A percentile compares a stretch with the other conserved stretches of the same genome.
Evolutionary conservation across 2,888 invertebrate species (phyloP).

Genomic region (Creontiades dilutus): DNA sequence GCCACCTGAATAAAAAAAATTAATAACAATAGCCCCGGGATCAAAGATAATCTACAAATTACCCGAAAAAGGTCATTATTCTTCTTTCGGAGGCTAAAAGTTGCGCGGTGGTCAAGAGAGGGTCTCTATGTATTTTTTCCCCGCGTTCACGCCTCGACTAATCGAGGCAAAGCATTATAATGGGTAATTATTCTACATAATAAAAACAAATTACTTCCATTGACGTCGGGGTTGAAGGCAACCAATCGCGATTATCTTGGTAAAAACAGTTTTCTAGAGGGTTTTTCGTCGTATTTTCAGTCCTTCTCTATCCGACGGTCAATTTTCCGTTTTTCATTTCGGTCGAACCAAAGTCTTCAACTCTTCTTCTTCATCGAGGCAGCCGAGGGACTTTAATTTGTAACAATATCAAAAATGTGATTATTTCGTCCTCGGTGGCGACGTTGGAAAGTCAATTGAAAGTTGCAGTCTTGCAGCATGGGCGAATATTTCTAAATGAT

Average conservation of each 20-base stretch:
- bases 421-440: too few relatives aligned
- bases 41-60: slow-evolving; percentile 56
- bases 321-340: slow-evolving; percentile 8
- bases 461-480: too few relatives aligned
- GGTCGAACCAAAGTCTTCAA: background rate
- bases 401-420: too few relatives aligned
- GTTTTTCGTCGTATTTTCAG: slow-evolving; percentile 13
- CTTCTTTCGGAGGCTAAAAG: slow-evolving; percentile 52
- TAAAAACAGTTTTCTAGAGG: slow-evolving; percentile 37
- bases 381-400: background rate
- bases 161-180: slow-evolving; percentile 56
- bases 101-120: background rate
- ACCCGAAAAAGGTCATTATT: slow-evolving; percentile 22
- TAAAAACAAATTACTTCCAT: slow-evolving; percentile 65
- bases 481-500: too few relatives aligned
- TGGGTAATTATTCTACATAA: slow-evolving; percentile 65
- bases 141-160: slow-evolving; percentile 51
- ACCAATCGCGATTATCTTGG: slow-evolving; percentile 64
- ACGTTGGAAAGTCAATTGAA: too few relatives aligned
- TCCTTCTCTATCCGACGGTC: background rate
- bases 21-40: slow-evolving; percentile 55
- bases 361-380: background rate
- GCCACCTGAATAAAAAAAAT: slow-evolving; percentile 29
- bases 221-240: slow-evolving; percentile 35
- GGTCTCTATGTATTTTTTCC: slow-evolving; percentile 12